Conservation (phyloP, 2,888 invertebrate species). For the Acrobasis repandana region DNA sequence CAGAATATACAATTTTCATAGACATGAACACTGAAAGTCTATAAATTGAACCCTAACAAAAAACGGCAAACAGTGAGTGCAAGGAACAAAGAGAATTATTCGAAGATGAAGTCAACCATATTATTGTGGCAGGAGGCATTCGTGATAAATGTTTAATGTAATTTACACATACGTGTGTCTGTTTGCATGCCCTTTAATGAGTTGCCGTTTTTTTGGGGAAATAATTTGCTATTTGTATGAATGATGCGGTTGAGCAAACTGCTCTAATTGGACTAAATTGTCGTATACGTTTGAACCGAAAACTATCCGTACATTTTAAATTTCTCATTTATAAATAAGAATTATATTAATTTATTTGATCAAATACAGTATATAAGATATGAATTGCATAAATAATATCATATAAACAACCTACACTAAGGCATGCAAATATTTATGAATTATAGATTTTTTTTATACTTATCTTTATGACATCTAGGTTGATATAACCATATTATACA, state of each 20-base stretch:
- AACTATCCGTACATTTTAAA: too few relatives aligned
- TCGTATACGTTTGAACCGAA: too few relatives aligned
- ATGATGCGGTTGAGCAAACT: not conserved
- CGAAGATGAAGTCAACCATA: constrained; percentile 80
- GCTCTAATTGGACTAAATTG: too few relatives aligned
- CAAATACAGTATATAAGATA: too few relatives aligned
- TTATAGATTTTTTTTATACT: too few relatives aligned
- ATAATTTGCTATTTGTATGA: constrained; percentile 2
- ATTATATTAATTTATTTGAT: too few relatives aligned
- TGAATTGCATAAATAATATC: too few relatives aligned
- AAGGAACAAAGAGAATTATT: constrained; percentile 81
- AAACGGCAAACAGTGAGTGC: constrained; percentile 57
- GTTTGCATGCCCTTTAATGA: constrained; percentile 46
- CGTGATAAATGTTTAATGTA: constrained; percentile 74
- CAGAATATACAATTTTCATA: not conserved
- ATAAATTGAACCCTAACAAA: constrained; percentile 35
- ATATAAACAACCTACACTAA: too few relatives aligned
- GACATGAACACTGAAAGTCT: constrained; percentile 27
- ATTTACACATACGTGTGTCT: constrained; percentile 72
- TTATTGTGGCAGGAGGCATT: constrained; percentile 72
- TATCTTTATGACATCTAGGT: too few relatives aligned
- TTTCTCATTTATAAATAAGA: too few relatives aligned
- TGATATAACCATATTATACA: too few relatives aligned
- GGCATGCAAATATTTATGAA: too few relatives aligned
- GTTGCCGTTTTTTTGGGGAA: not conserved